These are phyloP conservation scores for Nasalis larvatus DNA, from an alignment of 2,113 vertebrate species.

Conservation along the genomic window DNA sequence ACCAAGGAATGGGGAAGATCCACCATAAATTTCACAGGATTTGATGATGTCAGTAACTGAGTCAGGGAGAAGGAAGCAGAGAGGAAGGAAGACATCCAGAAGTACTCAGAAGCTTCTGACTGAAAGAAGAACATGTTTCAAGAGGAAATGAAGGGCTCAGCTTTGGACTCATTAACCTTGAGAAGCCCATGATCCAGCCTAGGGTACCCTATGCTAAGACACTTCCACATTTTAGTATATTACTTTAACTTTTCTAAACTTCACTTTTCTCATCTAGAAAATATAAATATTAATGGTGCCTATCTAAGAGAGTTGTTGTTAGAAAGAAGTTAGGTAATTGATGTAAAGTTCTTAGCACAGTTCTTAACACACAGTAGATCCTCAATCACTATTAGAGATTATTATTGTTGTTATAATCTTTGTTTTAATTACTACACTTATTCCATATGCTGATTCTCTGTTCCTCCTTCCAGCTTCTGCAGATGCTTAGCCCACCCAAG, in stretches of 20 bases:
- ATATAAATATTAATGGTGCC: not conserved
- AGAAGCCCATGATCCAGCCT: not conserved
- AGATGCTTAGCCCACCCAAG: not conserved
- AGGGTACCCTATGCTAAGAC: not conserved
- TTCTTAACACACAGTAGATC: not conserved
- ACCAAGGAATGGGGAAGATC: not conserved
- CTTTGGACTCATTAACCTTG: not conserved
- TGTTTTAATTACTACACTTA: not conserved
- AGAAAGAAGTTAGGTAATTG: not conserved
- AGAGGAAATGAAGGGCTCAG: not conserved
- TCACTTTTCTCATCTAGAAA: not conserved
- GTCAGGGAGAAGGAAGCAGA: not conserved
- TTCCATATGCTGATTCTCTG: not conserved
- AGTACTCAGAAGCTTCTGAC: not conserved
- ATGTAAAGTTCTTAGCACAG: not conserved
- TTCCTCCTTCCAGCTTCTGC: not conserved
- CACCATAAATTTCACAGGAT: not conserved
- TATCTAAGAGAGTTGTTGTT: not conserved
- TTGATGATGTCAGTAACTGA: not conserved
- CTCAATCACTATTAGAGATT: not conserved
- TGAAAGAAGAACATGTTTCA: not conserved
- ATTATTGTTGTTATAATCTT: not conserved
- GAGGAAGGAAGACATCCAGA: not conserved
- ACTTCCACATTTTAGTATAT: not conserved
- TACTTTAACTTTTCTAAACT: not conserved